Conservation (phyloP, 2,113 vertebrate genomes). For the Strix uralensis region DNA sequence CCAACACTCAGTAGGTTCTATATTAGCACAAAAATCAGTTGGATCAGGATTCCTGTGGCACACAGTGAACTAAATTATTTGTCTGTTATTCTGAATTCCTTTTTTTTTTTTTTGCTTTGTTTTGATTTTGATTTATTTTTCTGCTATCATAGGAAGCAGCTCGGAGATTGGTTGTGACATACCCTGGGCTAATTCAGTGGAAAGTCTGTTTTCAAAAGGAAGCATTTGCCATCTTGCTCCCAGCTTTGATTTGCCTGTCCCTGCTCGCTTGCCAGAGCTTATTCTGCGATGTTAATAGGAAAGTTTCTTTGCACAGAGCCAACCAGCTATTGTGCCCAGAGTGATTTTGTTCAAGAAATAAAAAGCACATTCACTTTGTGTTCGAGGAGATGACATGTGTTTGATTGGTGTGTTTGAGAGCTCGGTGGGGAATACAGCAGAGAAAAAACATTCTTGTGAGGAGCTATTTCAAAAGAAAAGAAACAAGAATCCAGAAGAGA, state of each 20-base stretch:
- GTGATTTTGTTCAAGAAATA: background rate
- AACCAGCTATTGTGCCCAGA: background rate
- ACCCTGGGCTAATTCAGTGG: background rate
- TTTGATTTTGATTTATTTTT: background rate
- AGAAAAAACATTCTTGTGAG: background rate
- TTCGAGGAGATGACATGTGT: background rate
- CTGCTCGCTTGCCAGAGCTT: background rate
- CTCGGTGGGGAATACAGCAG: background rate
- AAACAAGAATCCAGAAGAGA: slow-evolving; percentile 32
- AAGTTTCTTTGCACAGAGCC: slow-evolving; percentile 8
- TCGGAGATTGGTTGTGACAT: background rate
- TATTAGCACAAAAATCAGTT: background rate
- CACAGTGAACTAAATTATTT: background rate
- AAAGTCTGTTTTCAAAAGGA: slow-evolving; percentile 3
- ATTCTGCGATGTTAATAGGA: rapidly evolving
- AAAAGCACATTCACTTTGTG: background rate
- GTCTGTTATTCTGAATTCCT: background rate
- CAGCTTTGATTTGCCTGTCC: slow-evolving; percentile 8
- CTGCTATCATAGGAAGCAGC: background rate
- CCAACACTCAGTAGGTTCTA: background rate
- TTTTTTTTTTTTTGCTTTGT: background rate
- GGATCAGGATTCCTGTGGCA: background rate
- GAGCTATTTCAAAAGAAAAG: slow-evolving; percentile 7
- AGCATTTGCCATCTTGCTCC: slow-evolving; percentile 1
- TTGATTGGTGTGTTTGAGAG: background rate